These are phyloP conservation scores for Agriotes lineatus DNA, from an alignment of 2,888 invertebrate genomes.

Conservation along the genomic window DNA sequence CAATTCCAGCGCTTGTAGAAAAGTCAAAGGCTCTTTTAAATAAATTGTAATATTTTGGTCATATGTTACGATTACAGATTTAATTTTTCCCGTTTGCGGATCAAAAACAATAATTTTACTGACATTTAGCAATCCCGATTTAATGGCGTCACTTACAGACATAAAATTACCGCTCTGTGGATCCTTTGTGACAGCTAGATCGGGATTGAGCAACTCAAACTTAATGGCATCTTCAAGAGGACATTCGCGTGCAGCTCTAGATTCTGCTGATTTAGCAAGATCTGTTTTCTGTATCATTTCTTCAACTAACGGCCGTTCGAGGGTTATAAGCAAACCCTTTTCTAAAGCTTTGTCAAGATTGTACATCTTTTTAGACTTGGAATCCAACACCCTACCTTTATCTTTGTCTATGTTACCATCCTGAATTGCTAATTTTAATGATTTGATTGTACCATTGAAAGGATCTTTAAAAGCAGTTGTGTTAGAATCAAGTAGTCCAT, in stretches of 20 bases:
- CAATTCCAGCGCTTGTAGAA: constrained; percentile 84
- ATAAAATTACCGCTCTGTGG: constrained; percentile 82
- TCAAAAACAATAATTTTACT: constrained; percentile 80
- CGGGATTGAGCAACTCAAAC: constrained; percentile 82
- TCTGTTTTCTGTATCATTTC: constrained; percentile 59
- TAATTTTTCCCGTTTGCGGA: constrained; percentile 73
- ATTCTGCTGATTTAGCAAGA: constrained; percentile 54
- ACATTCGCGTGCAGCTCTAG: constrained; percentile 75
- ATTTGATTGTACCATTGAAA: constrained; percentile 76
- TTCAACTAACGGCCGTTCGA: constrained; percentile 77
- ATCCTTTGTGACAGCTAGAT: constrained; percentile 83
- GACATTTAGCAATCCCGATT: constrained; percentile 76
- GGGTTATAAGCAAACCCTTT: constrained; percentile 80
- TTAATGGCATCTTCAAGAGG: constrained; percentile 86
- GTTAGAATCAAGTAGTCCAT: constrained; percentile 79
- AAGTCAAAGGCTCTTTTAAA: constrained; percentile 80
- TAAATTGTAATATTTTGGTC: constrained; percentile 82
- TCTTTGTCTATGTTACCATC: constrained; percentile 83
- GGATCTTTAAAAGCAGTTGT: constrained; percentile 83
- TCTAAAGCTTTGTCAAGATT: constrained; percentile 84
- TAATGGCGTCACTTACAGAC: constrained; percentile 75
- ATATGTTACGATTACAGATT: constrained; percentile 79
- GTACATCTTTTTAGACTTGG: constrained; percentile 81
- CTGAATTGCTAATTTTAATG: constrained; percentile 80
- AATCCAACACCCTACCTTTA: constrained; percentile 83